Evolutionary conservation across 2,888 invertebrate genomes (phyloP), one percentile per base, ranked within the genome.

Genomic region (Epirrhoe tristata): DNA sequence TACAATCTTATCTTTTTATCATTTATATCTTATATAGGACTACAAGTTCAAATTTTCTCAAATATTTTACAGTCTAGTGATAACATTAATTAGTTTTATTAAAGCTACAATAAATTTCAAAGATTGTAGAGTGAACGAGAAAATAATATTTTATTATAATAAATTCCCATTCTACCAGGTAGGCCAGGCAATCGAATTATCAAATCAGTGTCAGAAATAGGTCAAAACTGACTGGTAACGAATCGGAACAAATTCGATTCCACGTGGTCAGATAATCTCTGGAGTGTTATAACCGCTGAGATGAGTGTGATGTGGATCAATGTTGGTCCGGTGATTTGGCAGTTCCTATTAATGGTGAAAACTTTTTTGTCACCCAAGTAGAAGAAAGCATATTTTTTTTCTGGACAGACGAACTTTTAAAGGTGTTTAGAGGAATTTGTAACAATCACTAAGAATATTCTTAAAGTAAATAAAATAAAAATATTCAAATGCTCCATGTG

Each of bases 231-330:
- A 12, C 48, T 54, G 57, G 4, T 31, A 16, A 48, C 57, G 57
- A 48, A 57, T 57, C 57, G 43, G 46, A 46, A 43, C 32, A 48
- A 56, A 56, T 14, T 46, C 57, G 46, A 57, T 57, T 57, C 14
- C 7, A 57, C 17, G 17, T 32, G 57, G 46, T 32, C 48, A n/a
- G 24, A 6, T n/a, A 6, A 12, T 31, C n/a, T 56, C 43, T 46
- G 8, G 56, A 43, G 56, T 56, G 56, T 1, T 39, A 56, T 43
- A 39, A 12, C 12, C 39, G 8, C 12, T 39, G 39, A 39, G 39
- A 39, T 39, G 7, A 39, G 39, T 24, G 39, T 10, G 39, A 6
- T 10, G 3, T 10, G 10, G 39, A 8, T 5, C 39, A 10, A 39
- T 10, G 39, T 10, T 39, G 10, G 8, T 39, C 3, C 6, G 39